Evolutionary conservation across 2,797 vertebrate species (phyloP).

Genomic region (Hippocampus kuda): DNA sequence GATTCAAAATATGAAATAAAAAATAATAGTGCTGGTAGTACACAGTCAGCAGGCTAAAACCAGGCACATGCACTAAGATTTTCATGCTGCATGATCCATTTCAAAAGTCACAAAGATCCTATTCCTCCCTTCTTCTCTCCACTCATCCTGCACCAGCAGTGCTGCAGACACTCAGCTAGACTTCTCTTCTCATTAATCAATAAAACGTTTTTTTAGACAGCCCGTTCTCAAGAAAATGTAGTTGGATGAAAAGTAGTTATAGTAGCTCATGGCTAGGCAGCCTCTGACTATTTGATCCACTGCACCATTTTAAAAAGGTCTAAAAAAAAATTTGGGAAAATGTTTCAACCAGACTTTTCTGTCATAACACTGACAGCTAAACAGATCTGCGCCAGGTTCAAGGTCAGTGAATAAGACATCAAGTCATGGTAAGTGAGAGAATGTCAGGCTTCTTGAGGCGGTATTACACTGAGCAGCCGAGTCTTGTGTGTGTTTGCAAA

Average conservation of each 20-base stretch:
- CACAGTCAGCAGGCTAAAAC: slow-evolving; percentile 26
- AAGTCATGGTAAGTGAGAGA: neutral
- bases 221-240: neutral
- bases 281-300: neutral
- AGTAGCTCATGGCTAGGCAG: neutral
- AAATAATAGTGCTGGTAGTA: neutral
- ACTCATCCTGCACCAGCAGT: slow-evolving; percentile 10
- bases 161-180: slow-evolving; percentile 10
- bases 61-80: slow-evolving; percentile 17
- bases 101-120: slow-evolving; percentile 16
- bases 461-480: no score
- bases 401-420: neutral
- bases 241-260: neutral
- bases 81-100: slow-evolving; percentile 34
- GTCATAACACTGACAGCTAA: neutral
- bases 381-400: neutral
- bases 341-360: neutral
- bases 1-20: slow-evolving; percentile 3
- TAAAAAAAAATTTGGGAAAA: neutral
- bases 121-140: slow-evolving; percentile 10
- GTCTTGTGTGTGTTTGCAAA: neutral
- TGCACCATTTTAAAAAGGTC: neutral
- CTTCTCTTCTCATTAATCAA: neutral
- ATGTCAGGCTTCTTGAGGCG: neutral
- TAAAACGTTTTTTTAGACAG: neutral